These are phyloP conservation scores for Coracias cyanogaster DNA, from an alignment of 2,797 vertebrate genomes.

Conservation along the genomic window DNA sequence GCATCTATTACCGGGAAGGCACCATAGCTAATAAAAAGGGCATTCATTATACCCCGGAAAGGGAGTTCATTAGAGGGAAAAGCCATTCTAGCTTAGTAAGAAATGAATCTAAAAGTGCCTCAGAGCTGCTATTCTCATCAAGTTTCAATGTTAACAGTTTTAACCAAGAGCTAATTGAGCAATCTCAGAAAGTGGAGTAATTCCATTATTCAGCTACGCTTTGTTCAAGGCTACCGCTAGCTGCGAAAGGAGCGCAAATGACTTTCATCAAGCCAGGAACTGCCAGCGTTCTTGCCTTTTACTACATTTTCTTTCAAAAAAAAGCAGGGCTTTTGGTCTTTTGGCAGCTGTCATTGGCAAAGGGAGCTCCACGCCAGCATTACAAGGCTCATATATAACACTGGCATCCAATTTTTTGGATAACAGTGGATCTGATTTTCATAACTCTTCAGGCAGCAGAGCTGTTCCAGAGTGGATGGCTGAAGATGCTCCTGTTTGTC, in stretches of 20 bases:
- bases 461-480: background rate
- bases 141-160: constrained; percentile 59
- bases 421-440: background rate
- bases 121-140: constrained; percentile 67
- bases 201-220: constrained; percentile 54
- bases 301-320: constrained; percentile 29
- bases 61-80: constrained; percentile 53
- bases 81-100: constrained; percentile 46
- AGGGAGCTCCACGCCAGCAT: background rate
- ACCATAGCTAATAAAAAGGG: constrained; percentile 35
- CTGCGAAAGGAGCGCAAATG: constrained; percentile 8
- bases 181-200: constrained; percentile 54
- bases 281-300: background rate
- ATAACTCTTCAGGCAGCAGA: background rate
- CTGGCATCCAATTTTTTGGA: background rate
- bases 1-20: constrained; percentile 39
- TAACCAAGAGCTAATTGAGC: constrained; percentile 70
- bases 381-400: constrained; percentile 1
- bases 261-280: constrained; percentile 36
- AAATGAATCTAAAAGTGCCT: constrained; percentile 65
- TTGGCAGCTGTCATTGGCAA: constrained; percentile 34
- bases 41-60: constrained; percentile 16
- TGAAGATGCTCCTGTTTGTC: background rate
- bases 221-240: constrained; percentile 32
- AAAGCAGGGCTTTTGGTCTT: constrained; percentile 4